These are phyloP conservation scores for Isotomurus palustris DNA, from an alignment of 2,888 invertebrate genomes.

Conservation along the genomic window DNA sequence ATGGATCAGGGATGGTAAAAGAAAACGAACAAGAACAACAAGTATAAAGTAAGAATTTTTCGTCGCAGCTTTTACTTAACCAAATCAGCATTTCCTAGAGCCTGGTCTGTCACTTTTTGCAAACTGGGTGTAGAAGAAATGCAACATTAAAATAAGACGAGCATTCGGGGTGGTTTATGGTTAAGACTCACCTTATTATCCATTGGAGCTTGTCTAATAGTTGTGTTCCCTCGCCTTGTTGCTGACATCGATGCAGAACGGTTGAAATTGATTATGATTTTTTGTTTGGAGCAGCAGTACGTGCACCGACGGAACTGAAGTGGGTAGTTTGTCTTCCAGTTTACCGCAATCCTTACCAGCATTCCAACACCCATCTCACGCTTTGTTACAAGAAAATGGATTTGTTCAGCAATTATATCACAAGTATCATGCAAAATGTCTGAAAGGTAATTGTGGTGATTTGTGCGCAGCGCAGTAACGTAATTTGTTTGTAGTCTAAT, in stretches of 20 bases:
- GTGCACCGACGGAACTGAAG: conserved; percentile 58
- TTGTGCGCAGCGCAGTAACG: conserved; percentile 13
- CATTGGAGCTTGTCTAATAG: conserved; percentile 36
- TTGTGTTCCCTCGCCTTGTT: not conserved
- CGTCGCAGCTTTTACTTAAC: conserved; percentile 3
- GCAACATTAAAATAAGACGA: conserved; percentile 26
- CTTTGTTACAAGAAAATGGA: conserved; percentile 89
- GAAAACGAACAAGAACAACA: conserved; percentile 29
- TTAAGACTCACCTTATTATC: conserved; percentile 26
- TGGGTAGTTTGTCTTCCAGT: conserved; percentile 65
- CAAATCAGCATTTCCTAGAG: conserved; percentile 32
- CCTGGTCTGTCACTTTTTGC: conserved; percentile 20
- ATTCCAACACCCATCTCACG: conserved; percentile 95
- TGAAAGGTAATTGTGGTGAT: conserved; percentile 64
- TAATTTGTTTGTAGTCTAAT: no score
- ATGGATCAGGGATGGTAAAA: conserved; percentile 82
- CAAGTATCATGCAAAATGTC: conserved; percentile 89
- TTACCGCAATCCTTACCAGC: conserved; percentile 75
- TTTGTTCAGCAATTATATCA: conserved; percentile 97
- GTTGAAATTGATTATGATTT: conserved; percentile 4
- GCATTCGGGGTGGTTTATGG: conserved; percentile 31
- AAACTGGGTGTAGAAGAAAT: conserved; percentile 34
- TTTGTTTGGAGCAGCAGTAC: conserved; percentile 59
- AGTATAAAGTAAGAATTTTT: conserved; percentile 32
- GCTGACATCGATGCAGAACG: not conserved